Percentiles rank a stretch among this genome's conserved stretches.
These are phyloP conservation scores for Diplogasteroides magnus DNA, from an alignment of 1,140 invertebrate species.

Conservation along the genomic window DNA sequence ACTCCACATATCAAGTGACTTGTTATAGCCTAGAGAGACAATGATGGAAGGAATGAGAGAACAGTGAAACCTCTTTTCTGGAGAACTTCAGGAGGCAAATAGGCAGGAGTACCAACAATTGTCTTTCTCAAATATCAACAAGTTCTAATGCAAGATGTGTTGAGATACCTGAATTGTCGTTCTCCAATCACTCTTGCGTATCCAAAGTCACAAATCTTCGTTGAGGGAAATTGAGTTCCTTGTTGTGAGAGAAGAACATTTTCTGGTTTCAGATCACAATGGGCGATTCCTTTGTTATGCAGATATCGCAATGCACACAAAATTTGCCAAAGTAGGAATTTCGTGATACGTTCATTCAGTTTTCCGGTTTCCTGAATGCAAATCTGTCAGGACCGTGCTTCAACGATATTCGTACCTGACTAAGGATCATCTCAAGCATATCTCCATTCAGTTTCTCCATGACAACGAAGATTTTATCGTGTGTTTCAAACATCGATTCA, in stretches of 20 bases:
- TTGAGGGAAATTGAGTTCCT: conserved; percentile 47
- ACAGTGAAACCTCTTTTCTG: conserved; percentile 64
- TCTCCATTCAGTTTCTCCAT: conserved; percentile 73
- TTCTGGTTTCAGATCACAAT: conserved; percentile 70
- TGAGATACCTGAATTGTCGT: conserved; percentile 76
- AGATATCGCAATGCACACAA: conserved; percentile 89
- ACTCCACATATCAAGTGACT: conserved; percentile 98
- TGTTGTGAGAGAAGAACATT: conserved; percentile 54
- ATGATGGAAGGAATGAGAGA: conserved; percentile 63
- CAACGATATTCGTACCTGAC: conserved; percentile 15
- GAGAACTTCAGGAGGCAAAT: conserved; percentile 87
- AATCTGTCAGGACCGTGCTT: not conserved
- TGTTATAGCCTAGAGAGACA: conserved; percentile 76
- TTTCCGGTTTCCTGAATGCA: conserved; percentile 37
- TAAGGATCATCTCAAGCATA: conserved; percentile 99
- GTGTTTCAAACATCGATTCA: conserved; percentile 96
- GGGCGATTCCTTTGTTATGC: conserved; percentile 78
- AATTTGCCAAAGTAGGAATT: conserved; percentile 67
- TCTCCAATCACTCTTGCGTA: conserved; percentile 97
- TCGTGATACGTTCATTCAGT: conserved; percentile 44
- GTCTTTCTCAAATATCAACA: conserved; percentile 68
- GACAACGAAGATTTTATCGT: conserved; percentile 72
- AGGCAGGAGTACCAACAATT: conserved; percentile 85
- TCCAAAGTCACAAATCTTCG: conserved; percentile 95
- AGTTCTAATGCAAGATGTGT: too few relatives aligned